Percentiles rank a stretch among this genome's conserved stretches.
These are phyloP conservation scores for Psophia crepitans DNA, from an alignment of 2,113 vertebrate genomes.

Conservation along the genomic window DNA sequence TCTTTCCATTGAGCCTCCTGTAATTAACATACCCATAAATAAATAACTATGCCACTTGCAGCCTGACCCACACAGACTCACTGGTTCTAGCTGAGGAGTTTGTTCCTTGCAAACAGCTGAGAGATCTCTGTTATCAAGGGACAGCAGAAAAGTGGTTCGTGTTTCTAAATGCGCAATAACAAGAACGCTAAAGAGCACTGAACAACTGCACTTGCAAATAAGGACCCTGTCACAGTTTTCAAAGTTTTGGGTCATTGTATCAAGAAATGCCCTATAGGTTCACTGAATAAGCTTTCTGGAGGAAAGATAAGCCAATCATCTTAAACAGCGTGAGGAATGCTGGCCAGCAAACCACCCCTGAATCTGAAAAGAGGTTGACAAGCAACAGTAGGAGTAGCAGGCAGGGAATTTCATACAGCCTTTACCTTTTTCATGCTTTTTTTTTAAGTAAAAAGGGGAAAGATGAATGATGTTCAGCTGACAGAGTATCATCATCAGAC, in stretches of 20 bases:
- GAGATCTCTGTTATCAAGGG: not conserved
- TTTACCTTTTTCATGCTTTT: not conserved
- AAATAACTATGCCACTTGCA: not conserved
- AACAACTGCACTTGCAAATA: not conserved
- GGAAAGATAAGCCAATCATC: not conserved
- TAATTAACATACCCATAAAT: not conserved
- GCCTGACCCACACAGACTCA: not conserved
- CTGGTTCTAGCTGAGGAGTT: not conserved
- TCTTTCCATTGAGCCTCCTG: not conserved
- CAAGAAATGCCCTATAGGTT: not conserved
- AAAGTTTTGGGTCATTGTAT: not conserved
- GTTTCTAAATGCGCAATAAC: not conserved
- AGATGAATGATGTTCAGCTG: not conserved
- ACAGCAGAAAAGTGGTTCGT: not conserved
- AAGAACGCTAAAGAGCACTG: not conserved
- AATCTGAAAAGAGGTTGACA: not conserved
- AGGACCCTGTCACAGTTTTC: not conserved
- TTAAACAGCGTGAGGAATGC: not conserved
- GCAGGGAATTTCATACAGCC: not conserved
- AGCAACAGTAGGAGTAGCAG: not conserved
- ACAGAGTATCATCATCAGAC: not conserved
- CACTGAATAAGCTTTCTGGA: not conserved
- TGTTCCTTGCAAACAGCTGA: not conserved
- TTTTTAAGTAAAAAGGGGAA: not conserved
- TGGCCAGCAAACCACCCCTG: not conserved